These are phyloP conservation scores for Sebastes vulpes DNA, from an alignment of 2,797 vertebrate species.

Conservation along the genomic window DNA sequence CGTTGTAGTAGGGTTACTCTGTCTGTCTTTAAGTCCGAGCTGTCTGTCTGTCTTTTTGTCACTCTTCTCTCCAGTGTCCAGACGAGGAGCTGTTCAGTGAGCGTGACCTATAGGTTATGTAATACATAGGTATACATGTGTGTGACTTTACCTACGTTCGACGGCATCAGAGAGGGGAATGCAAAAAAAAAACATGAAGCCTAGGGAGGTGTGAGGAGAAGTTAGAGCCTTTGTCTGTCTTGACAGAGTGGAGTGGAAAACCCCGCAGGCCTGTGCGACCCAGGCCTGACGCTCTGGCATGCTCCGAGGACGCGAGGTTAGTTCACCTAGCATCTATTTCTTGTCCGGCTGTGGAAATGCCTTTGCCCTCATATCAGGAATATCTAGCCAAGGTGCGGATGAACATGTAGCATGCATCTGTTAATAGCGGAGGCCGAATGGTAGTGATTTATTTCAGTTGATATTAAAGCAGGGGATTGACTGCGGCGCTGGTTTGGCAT, in stretches of 20 bases:
- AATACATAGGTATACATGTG: background rate
- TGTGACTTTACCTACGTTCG: background rate
- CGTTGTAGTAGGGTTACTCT: slow-evolving; percentile 64
- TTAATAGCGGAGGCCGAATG: slow-evolving; percentile 77
- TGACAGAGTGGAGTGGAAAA: slow-evolving; percentile 28
- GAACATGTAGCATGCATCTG: slow-evolving; percentile 84
- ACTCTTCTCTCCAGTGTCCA: slow-evolving; percentile 14
- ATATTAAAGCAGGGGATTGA: slow-evolving; percentile 88
- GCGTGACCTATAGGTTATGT: slow-evolving; percentile 4
- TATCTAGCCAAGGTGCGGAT: slow-evolving; percentile 87
- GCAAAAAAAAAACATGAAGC: slow-evolving; percentile 4
- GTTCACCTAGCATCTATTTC: slow-evolving; percentile 86
- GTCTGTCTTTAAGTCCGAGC: slow-evolving; percentile 67
- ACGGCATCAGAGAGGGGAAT: background rate
- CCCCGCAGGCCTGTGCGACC: slow-evolving; percentile 40
- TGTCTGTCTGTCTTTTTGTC: slow-evolving; percentile 16
- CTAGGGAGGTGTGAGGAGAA: background rate
- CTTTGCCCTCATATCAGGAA: slow-evolving; percentile 79
- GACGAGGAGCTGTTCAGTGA: background rate
- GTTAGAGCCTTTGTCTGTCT: slow-evolving; percentile 13
- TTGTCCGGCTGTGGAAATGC: slow-evolving; percentile 78
- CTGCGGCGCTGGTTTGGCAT: slow-evolving; percentile 79
- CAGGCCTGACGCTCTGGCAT: slow-evolving; percentile 25
- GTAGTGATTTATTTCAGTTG: slow-evolving; percentile 90
- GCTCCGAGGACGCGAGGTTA: slow-evolving; percentile 69